Percentiles rank a stretch among this genome's conserved stretches.
Evolutionary conservation across 2,113 vertebrate genomes (phyloP).

Genomic region (Todiramphus saurophagus): DNA sequence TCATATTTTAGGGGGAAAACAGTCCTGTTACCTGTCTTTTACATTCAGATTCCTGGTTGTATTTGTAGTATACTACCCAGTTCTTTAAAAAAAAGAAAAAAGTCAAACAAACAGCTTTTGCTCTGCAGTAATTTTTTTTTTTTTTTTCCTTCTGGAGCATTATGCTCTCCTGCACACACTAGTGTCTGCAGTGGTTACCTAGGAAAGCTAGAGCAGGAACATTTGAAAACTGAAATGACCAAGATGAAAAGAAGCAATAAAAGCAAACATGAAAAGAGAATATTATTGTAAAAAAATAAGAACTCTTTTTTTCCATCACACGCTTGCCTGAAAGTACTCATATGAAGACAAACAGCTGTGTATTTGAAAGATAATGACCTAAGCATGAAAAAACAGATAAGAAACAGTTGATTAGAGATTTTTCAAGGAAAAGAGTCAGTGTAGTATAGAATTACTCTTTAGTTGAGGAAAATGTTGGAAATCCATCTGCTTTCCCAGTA

Average conservation of each 20-base stretch:
- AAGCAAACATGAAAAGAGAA: not conserved
- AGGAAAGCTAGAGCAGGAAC: not conserved
- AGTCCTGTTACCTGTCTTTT: not conserved
- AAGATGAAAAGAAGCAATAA: not conserved
- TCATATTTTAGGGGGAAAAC: not conserved
- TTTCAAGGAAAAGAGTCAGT: not conserved
- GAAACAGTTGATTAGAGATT: not conserved
- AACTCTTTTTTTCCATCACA: not conserved
- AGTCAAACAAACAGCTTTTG: not conserved
- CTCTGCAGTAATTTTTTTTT: not conserved
- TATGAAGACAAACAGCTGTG: not conserved
- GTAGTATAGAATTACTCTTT: not conserved
- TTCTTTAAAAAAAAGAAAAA: not conserved
- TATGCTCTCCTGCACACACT: not conserved
- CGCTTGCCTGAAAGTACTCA: not conserved
- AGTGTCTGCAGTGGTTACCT: not conserved
- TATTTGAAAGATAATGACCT: not conserved
- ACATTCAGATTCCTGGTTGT: not conserved
- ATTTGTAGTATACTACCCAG: not conserved
- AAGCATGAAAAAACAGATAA: not conserved
- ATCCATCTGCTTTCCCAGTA: not conserved
- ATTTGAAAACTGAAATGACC: not conserved
- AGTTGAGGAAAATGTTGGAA: not conserved
- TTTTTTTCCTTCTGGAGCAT: not conserved
- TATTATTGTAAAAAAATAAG: not conserved